Percentiles rank a stretch among this genome's conserved stretches.
phyloP scores from a whole-genome alignment of 2,797 vertebrate genomes.

The Sebastes flavidus region DNA sequence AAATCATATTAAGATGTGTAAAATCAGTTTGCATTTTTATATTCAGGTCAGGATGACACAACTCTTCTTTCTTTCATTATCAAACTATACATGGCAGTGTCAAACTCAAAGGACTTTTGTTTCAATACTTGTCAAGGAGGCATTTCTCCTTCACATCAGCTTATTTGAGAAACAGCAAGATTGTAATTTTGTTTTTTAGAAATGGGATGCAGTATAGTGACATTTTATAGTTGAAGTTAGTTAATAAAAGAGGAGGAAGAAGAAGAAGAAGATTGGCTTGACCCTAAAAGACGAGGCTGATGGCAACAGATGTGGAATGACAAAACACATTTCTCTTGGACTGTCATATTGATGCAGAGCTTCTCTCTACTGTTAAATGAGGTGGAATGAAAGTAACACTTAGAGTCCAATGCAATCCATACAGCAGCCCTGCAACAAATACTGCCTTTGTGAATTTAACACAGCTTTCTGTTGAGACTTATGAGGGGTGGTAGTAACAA shows the following conservation, averaged over 20 bases:
- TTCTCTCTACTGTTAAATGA: background rate
- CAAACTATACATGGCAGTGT: background rate
- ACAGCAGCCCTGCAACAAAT: background rate
- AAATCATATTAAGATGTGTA: background rate
- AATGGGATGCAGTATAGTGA: background rate
- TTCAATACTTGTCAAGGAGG: background rate
- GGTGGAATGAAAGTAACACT: background rate
- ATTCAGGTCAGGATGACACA: background rate
- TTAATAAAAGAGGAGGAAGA: background rate
- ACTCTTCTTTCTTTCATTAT: background rate
- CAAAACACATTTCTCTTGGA: background rate
- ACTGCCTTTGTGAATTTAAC: background rate
- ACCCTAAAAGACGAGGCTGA: background rate
- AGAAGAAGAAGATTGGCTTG: background rate
- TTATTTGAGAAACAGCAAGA: background rate
- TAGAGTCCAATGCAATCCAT: background rate
- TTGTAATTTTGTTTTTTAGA: background rate
- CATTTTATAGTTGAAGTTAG: too few relatives aligned
- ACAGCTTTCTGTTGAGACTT: background rate
- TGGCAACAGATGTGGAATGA: background rate
- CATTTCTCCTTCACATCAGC: background rate
- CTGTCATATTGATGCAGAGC: background rate
- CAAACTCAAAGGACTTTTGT: background rate
- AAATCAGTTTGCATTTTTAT: background rate
- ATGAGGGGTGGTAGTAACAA: background rate